These are phyloP conservation scores for Endotricha flammealis DNA, from an alignment of 2,888 invertebrate genomes.

Conservation along the genomic window DNA sequence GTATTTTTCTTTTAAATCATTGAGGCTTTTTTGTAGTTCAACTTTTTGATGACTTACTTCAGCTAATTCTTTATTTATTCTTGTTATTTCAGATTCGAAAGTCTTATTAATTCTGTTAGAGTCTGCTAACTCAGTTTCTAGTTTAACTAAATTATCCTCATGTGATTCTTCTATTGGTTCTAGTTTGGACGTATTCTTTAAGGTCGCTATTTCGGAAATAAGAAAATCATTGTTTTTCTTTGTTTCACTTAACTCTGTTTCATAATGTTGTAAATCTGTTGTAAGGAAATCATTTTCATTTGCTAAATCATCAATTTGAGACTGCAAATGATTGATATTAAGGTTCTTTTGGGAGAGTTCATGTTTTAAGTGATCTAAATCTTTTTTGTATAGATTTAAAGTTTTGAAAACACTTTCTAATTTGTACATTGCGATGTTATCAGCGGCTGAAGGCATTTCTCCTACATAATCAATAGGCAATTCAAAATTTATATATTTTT, in stretches of 20 bases:
- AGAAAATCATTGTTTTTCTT: slow-evolving; percentile 84
- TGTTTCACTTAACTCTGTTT: slow-evolving; percentile 81
- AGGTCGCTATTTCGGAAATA: slow-evolving; percentile 81
- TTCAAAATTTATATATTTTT: slow-evolving; percentile 70
- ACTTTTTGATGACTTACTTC: slow-evolving; percentile 61
- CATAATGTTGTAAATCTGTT: slow-evolving; percentile 69
- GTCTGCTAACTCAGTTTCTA: slow-evolving; percentile 83
- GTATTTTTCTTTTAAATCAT: slow-evolving; percentile 73
- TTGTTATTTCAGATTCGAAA: slow-evolving; percentile 79
- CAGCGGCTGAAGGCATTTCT: slow-evolving; percentile 59
- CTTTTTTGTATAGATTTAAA: slow-evolving; percentile 77
- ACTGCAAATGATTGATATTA: slow-evolving; percentile 68
- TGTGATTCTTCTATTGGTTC: slow-evolving; percentile 85
- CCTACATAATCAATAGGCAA: slow-evolving; percentile 67
- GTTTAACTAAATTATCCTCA: slow-evolving; percentile 81
- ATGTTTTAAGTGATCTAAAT: slow-evolving; percentile 77
- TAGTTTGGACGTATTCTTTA: slow-evolving; percentile 81
- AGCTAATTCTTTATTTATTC: slow-evolving; percentile 74
- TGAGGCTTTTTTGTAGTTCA: slow-evolving; percentile 70
- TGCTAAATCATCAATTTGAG: slow-evolving; percentile 76
- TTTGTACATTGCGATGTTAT: slow-evolving; percentile 58
- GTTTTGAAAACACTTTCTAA: slow-evolving; percentile 76
- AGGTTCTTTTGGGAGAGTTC: slow-evolving; percentile 77
- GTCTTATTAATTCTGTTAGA: slow-evolving; percentile 76
- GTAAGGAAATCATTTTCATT: slow-evolving; percentile 70